A percentile compares a stretch with the other conserved stretches of the same genome.
phyloP scores from a whole-genome alignment of 2,113 vertebrate genomes.

The Raja brachyura region DNA sequence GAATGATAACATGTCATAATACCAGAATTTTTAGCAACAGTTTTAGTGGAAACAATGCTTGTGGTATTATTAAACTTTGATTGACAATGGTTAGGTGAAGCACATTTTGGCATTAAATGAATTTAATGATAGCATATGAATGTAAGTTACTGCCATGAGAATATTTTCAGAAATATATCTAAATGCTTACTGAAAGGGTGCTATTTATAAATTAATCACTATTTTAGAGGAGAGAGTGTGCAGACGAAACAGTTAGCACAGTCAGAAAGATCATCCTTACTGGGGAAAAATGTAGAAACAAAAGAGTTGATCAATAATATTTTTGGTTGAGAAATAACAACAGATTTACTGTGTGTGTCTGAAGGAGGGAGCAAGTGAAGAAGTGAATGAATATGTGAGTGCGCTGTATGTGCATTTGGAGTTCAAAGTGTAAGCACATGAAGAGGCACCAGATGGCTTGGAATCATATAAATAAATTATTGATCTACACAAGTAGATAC shows the following conservation, averaged over 20 bases:
- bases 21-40: too few species aligned
- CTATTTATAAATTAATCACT: neutral
- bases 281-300: neutral
- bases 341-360: neutral
- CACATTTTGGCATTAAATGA: neutral
- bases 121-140: neutral
- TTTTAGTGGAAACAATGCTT: too few species aligned
- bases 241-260: neutral
- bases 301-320: neutral
- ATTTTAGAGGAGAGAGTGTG: neutral
- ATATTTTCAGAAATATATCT: neutral
- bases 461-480: slow-evolving; percentile 11
- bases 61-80: neutral
- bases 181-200: neutral
- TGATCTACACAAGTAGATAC: neutral
- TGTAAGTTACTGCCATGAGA: neutral
- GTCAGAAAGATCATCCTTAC: neutral
- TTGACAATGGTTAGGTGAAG: neutral
- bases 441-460: neutral
- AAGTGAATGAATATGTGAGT: neutral
- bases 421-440: too few species aligned
- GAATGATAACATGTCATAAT: too few species aligned
- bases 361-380: neutral
- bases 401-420: neutral
- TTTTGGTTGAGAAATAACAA: neutral